These are phyloP conservation scores for Lepus timidus DNA, from an alignment of 2,113 vertebrate species.

Conservation along the genomic window DNA sequence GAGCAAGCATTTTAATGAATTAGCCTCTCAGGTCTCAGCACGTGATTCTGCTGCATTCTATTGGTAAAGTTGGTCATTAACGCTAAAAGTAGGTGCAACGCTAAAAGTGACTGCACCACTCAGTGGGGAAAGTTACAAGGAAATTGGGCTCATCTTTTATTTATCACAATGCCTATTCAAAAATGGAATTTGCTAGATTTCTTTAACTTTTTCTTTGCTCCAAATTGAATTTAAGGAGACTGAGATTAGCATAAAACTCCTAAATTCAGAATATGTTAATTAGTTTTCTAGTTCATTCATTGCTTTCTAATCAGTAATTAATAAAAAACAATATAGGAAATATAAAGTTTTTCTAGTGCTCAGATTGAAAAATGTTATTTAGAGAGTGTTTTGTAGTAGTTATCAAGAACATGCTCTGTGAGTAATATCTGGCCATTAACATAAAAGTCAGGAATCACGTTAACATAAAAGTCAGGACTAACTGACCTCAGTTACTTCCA, in stretches of 20 bases:
- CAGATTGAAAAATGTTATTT: not conserved
- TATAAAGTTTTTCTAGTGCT: not conserved
- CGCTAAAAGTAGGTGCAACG: not conserved
- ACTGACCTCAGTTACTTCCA: not conserved
- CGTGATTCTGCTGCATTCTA: not conserved
- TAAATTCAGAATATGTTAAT: not conserved
- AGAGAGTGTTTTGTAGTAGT: not conserved
- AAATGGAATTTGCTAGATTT: not conserved
- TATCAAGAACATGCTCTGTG: not conserved
- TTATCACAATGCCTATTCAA: not conserved
- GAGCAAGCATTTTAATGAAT: not conserved
- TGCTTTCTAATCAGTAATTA: constrained; percentile 1
- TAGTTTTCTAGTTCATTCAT: not conserved
- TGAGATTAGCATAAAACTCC: not conserved
- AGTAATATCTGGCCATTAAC: not conserved
- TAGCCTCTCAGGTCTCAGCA: not conserved
- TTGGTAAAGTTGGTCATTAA: not conserved
- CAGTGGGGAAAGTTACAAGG: not conserved
- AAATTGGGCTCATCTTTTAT: not conserved
- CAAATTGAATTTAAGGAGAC: not conserved
- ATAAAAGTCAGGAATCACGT: not conserved
- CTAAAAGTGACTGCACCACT: not conserved
- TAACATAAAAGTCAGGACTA: not conserved
- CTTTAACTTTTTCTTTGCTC: not conserved
- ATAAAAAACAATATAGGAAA: constrained; percentile 6